Conservation (phyloP, 1,140 invertebrate genomes). For the Cotesia vestalis region DNA sequence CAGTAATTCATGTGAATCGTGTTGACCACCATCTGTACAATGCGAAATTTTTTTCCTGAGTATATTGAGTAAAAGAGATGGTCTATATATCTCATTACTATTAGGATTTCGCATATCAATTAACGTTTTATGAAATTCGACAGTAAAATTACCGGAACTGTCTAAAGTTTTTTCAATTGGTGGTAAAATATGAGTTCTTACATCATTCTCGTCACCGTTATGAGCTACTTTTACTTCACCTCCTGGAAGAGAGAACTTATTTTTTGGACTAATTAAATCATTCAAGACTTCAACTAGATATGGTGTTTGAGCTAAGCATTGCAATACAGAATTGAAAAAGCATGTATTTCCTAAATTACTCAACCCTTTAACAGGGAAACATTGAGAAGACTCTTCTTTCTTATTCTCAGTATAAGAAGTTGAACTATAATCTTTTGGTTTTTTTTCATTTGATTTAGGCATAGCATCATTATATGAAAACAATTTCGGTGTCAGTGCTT, state of each 20-base stretch:
- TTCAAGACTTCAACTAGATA: conserved; percentile 78
- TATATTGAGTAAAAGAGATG: conserved; percentile 76
- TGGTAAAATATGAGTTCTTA: conserved; percentile 59
- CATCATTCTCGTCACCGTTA: conserved; percentile 61
- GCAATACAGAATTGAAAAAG: conserved; percentile 96
- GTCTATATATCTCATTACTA: conserved; percentile 73
- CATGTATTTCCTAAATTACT: conserved; percentile 94
- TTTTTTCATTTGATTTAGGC: conserved; percentile 22
- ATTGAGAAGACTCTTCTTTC: conserved; percentile 31
- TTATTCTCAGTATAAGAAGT: conserved; percentile 40
- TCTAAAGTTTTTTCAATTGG: conserved; percentile 74
- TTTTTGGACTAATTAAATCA: conserved; percentile 74
- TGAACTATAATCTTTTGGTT: conserved; percentile 11
- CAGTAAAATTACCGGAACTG: conserved; percentile 74
- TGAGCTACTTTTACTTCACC: conserved; percentile 68
- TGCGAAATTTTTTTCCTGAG: conserved; percentile 82
- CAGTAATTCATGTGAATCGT: conserved; percentile 95
- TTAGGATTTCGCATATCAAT: conserved; percentile 60
- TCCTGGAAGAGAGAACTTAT: conserved; percentile 75
- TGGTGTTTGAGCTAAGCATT: conserved; percentile 88
- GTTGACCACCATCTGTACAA: conserved; percentile 93
- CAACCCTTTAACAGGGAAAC: conserved; percentile 66
- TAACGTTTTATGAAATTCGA: conserved; percentile 56
- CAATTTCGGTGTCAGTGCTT: conserved; percentile 57
- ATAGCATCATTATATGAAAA: conserved; percentile 11